phyloP scores from a whole-genome alignment of 2,113 vertebrate species.

The Ibidorhyncha struthersii region DNA sequence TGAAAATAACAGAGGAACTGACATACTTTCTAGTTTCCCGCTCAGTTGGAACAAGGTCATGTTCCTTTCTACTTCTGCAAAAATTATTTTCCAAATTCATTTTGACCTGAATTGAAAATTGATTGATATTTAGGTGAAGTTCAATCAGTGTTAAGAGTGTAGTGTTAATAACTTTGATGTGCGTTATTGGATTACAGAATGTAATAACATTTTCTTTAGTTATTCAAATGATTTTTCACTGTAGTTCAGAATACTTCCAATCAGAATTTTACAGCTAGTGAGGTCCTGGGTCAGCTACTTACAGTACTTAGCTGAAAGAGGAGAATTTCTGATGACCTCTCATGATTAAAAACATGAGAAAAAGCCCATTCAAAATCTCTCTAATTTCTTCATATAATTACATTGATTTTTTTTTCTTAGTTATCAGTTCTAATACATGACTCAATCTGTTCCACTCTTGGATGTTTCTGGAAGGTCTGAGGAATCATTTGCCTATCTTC shows the following conservation, averaged over 20 bases:
- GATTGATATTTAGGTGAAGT: slow-evolving; percentile 1
- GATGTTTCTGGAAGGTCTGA: neutral
- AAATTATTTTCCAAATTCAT: neutral
- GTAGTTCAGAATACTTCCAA: neutral
- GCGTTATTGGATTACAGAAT: neutral
- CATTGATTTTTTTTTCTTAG: neutral
- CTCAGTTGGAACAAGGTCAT: neutral
- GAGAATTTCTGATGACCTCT: neutral
- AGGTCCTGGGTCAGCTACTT: neutral
- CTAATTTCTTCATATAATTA: neutral
- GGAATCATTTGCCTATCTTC: neutral
- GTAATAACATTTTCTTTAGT: neutral
- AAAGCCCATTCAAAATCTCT: neutral
- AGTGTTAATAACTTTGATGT: neutral
- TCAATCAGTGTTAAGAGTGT: neutral
- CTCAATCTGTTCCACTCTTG: neutral
- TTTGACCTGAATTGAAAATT: neutral
- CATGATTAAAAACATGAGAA: neutral
- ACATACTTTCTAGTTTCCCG: neutral
- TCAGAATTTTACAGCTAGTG: neutral
- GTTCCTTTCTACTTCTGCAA: neutral
- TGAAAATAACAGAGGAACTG: neutral
- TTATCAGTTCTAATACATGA: neutral
- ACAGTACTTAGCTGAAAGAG: neutral
- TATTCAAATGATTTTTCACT: neutral